Evolutionary conservation across 2,797 vertebrate genomes (phyloP).

Genomic region (Eupleurogrammus muticus): DNA sequence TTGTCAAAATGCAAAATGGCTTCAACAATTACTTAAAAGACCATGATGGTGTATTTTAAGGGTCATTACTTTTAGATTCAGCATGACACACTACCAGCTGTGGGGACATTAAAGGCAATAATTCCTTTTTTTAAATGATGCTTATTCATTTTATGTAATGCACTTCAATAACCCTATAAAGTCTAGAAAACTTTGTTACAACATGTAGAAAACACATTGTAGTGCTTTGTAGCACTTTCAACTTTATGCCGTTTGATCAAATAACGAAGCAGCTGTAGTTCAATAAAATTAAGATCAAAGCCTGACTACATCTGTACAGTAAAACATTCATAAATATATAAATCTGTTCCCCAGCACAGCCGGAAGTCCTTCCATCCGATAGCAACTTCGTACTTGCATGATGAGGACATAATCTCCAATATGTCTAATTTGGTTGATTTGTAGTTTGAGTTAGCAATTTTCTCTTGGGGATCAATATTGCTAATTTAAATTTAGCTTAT

Average conservation of each 20-base stretch:
- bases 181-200: too few relatives aligned
- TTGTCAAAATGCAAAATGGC: too few relatives aligned
- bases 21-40: too few relatives aligned
- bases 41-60: too few relatives aligned
- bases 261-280: conserved; percentile 1
- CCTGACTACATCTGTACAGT: conserved; percentile 5
- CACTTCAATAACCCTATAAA: too few relatives aligned
- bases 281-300: conserved; percentile 35
- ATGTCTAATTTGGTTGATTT: conserved; percentile 52
- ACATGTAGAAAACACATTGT: not conserved
- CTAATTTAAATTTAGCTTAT: conserved; percentile 60
- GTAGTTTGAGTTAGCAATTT: too few relatives aligned
- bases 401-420: conserved; percentile 17
- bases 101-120: too few relatives aligned
- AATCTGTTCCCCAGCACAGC: conserved; percentile 33
- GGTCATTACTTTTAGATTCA: too few relatives aligned
- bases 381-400: conserved; percentile 2
- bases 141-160: too few relatives aligned
- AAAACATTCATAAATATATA: conserved; percentile 26
- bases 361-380: conserved; percentile 9
- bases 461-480: conserved; percentile 63
- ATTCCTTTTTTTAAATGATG: too few relatives aligned
- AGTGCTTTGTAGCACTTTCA: not conserved
- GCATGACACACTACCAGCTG: too few relatives aligned
- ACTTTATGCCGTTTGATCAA: conserved; percentile 5